phyloP scores from a whole-genome alignment of 1,140 invertebrate genomes.

The Drosophila auraria region DNA sequence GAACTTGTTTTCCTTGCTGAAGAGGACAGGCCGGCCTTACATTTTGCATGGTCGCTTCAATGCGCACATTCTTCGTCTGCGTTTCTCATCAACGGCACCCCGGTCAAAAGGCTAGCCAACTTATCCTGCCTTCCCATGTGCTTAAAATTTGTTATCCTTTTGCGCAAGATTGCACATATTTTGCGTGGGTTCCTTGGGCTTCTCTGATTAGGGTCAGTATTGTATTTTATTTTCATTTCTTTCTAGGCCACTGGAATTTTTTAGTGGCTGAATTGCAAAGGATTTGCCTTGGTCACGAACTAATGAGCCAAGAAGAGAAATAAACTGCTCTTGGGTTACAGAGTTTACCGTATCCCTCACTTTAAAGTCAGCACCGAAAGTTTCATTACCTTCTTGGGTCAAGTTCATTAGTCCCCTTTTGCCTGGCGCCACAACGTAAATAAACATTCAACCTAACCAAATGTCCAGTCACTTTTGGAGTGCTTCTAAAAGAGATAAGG shows the following conservation, averaged over 20 bases:
- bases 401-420: slow-evolving; percentile 46
- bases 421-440: slow-evolving; percentile 62
- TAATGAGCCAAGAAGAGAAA: slow-evolving; percentile 13
- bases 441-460: slow-evolving; percentile 62
- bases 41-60: slow-evolving; percentile 75
- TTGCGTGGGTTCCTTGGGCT: slow-evolving; percentile 51
- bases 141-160: slow-evolving; percentile 75
- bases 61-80: slow-evolving; percentile 51
- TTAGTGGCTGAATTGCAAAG: slow-evolving; percentile 8
- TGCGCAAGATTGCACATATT: slow-evolving; percentile 79
- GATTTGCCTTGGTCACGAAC: slow-evolving; percentile 18
- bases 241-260: slow-evolving; percentile 5
- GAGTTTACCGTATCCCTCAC: neutral
- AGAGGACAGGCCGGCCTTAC: slow-evolving; percentile 50
- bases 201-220: slow-evolving; percentile 61
- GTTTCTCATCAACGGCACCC: slow-evolving; percentile 45
- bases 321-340: neutral
- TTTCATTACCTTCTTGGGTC: slow-evolving; percentile 2
- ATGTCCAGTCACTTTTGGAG: slow-evolving; percentile 39
- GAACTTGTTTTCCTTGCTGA: slow-evolving; percentile 56
- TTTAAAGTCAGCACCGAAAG: neutral
- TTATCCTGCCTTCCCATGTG: slow-evolving; percentile 44
- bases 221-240: slow-evolving; percentile 38
- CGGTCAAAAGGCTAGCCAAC: slow-evolving; percentile 60
- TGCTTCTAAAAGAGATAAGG: slow-evolving; percentile 31